Evolutionary conservation across 2,888 invertebrate species (phyloP).

Genomic region (Watsonalla cultraria): DNA sequence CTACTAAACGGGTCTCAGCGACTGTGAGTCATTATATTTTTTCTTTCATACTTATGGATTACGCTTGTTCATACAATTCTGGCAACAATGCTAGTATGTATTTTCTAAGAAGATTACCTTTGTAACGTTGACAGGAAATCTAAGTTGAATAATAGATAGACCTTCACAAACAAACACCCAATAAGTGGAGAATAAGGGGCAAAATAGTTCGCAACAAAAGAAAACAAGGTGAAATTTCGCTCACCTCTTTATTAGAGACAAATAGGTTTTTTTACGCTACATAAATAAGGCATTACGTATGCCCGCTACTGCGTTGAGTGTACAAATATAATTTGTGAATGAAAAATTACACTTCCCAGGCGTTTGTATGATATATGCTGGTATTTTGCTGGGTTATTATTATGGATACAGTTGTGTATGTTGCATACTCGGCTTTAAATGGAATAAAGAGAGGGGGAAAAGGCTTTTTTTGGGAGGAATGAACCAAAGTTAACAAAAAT

Average conservation of each 20-base stretch:
- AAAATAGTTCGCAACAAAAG: conserved; percentile 8
- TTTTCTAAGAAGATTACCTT: background rate
- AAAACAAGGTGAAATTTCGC: conserved; percentile 16
- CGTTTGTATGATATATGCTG: conserved; percentile 20
- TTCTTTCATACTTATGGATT: too few species aligned
- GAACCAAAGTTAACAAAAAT: too few species aligned
- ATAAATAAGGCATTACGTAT: conserved; percentile 33
- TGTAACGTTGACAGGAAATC: background rate
- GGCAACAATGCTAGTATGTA: background rate
- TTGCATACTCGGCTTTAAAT: too few species aligned
- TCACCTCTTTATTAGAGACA: conserved; percentile 37
- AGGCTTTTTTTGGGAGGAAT: too few species aligned
- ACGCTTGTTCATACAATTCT: too few species aligned
- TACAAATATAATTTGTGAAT: conserved; percentile 56
- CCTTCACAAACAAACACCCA: too few species aligned
- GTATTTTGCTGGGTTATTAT: conserved; percentile 6
- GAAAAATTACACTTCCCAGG: conserved; percentile 47
- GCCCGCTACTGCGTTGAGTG: conserved; percentile 24
- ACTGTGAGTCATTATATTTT: too few species aligned
- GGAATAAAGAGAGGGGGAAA: too few species aligned
- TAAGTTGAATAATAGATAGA: background rate
- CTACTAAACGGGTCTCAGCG: too few species aligned
- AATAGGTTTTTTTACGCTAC: conserved; percentile 37
- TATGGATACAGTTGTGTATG: background rate
- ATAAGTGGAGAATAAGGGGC: background rate